Conservation (phyloP, 2,113 vertebrate species). For the Labeo catla region DNA sequence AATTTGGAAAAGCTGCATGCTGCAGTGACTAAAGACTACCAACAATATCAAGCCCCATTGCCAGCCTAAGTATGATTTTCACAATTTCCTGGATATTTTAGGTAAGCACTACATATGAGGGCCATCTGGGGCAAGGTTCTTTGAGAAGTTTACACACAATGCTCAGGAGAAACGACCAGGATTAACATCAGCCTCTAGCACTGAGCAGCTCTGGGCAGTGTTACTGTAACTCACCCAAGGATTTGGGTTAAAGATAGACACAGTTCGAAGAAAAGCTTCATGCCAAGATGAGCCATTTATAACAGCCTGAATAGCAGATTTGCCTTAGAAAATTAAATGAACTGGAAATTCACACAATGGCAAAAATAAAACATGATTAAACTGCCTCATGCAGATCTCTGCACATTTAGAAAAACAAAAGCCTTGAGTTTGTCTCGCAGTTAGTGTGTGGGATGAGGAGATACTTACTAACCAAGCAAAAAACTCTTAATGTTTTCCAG, state of each 20-base stretch:
- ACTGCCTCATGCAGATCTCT: background rate
- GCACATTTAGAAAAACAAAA: background rate
- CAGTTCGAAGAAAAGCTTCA: conserved; percentile 20
- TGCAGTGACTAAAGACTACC: conserved; percentile 6
- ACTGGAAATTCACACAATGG: conserved; percentile 9
- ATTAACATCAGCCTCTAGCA: conserved; percentile 10
- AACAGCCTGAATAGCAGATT: conserved; percentile 11
- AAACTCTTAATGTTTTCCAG: conserved; percentile 1
- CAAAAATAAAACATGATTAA: background rate
- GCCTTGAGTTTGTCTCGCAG: background rate
- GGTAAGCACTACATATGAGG: conserved; percentile 6
- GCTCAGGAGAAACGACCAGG: conserved; percentile 3
- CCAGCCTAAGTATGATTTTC: background rate
- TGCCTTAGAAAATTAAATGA: background rate
- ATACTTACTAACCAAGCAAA: background rate
- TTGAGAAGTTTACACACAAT: background rate
- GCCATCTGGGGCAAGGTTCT: conserved; percentile 35
- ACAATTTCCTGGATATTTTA: background rate
- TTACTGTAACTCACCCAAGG: conserved; percentile 5
- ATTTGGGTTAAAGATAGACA: conserved; percentile 25
- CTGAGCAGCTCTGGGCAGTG: conserved; percentile 15
- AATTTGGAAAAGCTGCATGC: background rate
- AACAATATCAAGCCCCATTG: background rate
- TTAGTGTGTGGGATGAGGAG: background rate
- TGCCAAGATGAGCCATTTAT: conserved; percentile 16